phyloP scores from a whole-genome alignment of 2,113 vertebrate genomes.

The Salvelinus alpinus region DNA sequence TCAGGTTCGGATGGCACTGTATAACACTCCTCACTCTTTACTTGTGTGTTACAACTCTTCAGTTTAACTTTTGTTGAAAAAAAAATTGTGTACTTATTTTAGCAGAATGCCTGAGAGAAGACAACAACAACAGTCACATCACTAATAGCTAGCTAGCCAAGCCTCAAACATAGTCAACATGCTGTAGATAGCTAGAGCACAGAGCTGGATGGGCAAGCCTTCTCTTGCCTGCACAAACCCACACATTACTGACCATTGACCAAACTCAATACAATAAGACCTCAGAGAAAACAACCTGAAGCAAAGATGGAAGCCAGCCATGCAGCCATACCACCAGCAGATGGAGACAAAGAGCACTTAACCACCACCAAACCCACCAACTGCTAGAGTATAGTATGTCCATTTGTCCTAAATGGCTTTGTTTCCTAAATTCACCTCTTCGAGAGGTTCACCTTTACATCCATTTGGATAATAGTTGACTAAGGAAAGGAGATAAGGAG shows the following conservation, averaged over 20 bases:
- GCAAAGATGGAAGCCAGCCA: constrained; percentile 22
- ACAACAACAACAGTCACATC: constrained; percentile 54
- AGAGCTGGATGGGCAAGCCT: constrained; percentile 23
- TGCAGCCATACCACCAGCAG: constrained; percentile 16
- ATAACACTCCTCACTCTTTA: constrained; percentile 35
- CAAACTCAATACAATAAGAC: constrained; percentile 8
- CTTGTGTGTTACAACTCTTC: constrained; percentile 38
- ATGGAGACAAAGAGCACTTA: constrained; percentile 14
- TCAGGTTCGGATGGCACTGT: constrained; percentile 32
- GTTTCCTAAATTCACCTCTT: background rate
- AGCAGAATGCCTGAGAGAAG: constrained; percentile 60
- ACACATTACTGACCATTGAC: constrained; percentile 1
- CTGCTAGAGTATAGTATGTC: background rate
- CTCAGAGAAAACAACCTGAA: constrained; percentile 1
- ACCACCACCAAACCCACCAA: background rate
- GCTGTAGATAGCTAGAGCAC: constrained; percentile 41
- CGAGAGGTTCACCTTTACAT: background rate
- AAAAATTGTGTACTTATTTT: constrained; percentile 8
- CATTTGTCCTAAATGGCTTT: background rate
- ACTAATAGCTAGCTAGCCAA: constrained; percentile 54
- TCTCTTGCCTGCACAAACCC: background rate
- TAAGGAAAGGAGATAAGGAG: background rate
- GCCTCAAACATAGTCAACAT: constrained; percentile 56
- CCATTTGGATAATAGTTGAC: background rate
- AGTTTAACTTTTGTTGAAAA: constrained; percentile 3